Conservation (phyloP, 2,113 vertebrate species). For the Mohoua ochrocephala region DNA sequence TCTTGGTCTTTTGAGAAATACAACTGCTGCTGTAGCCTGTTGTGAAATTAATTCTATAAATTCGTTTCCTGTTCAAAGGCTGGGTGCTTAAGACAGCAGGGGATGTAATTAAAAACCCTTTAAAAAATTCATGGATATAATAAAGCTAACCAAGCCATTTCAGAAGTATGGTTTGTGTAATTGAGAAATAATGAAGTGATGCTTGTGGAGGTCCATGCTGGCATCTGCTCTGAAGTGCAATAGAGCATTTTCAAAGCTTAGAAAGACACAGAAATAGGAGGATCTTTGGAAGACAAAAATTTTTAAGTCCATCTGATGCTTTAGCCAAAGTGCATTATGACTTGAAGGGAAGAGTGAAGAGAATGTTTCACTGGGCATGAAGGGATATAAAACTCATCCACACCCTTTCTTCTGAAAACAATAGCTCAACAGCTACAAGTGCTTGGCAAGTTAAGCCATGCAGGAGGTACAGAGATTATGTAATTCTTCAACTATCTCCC, state of each 20-base stretch:
- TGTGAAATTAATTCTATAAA: constrained; percentile 64
- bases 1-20: constrained; percentile 5
- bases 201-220: constrained; percentile 31
- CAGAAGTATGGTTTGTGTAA: constrained; percentile 36
- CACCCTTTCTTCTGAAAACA: constrained; percentile 17
- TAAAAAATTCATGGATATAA: constrained; percentile 21
- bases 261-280: constrained; percentile 37
- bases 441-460: not conserved
- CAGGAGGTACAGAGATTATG: not conserved
- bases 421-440: not conserved
- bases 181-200: constrained; percentile 60
- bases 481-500: not conserved
- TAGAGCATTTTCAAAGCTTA: constrained; percentile 35
- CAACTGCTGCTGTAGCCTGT: constrained; percentile 17
- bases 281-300: not conserved
- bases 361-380: not conserved
- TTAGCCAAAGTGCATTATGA: not conserved
- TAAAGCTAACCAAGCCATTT: constrained; percentile 56
- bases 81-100: constrained; percentile 28
- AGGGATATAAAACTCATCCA: not conserved
- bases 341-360: not conserved
- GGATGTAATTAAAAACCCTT: constrained; percentile 49
- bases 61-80: constrained; percentile 27
- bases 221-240: constrained; percentile 46
- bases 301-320: not conserved